phyloP scores from a whole-genome alignment of 2,888 invertebrate genomes.

The Megaustenia siamemsis region DNA sequence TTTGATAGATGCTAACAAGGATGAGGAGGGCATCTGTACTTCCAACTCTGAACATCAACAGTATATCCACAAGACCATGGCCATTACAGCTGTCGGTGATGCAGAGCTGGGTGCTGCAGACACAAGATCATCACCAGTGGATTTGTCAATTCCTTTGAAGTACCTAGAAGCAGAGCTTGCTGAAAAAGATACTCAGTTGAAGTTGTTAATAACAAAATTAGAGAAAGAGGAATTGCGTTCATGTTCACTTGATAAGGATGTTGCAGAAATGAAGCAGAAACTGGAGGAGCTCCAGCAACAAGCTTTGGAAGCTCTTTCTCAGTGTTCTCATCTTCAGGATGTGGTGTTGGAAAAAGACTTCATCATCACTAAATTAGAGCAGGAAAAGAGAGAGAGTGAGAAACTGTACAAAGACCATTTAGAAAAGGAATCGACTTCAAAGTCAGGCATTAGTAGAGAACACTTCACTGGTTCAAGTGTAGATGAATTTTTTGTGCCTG shows the following conservation, averaged over 20 bases:
- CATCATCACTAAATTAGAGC: conserved; percentile 60
- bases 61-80: conserved; percentile 64
- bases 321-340: conserved; percentile 51
- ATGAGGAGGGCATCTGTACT: not conserved
- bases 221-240: conserved; percentile 58
- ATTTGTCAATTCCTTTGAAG: conserved; percentile 50
- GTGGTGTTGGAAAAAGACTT: conserved; percentile 27
- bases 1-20: not conserved
- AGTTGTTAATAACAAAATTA: conserved; percentile 62
- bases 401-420: conserved; percentile 54
- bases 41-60: conserved; percentile 59
- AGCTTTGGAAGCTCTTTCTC: conserved; percentile 57
- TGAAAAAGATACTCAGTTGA: conserved; percentile 61
- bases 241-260: conserved; percentile 54
- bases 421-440: conserved; percentile 54
- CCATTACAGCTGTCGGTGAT: conserved; percentile 65
- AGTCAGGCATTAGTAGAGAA: not conserved
- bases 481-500: conserved; percentile 41
- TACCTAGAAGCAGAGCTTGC: conserved; percentile 55
- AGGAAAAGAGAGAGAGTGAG: conserved; percentile 59
- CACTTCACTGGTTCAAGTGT: conserved; percentile 34
- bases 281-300: conserved; percentile 53
- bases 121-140: not conserved
- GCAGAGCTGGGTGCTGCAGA: conserved; percentile 55
- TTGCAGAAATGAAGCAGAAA: conserved; percentile 58